A percentile compares a stretch with the other conserved stretches of the same genome.
Conservation (phyloP, 2,888 invertebrate genomes). For the Mimumesa dahlbomi region DNA sequence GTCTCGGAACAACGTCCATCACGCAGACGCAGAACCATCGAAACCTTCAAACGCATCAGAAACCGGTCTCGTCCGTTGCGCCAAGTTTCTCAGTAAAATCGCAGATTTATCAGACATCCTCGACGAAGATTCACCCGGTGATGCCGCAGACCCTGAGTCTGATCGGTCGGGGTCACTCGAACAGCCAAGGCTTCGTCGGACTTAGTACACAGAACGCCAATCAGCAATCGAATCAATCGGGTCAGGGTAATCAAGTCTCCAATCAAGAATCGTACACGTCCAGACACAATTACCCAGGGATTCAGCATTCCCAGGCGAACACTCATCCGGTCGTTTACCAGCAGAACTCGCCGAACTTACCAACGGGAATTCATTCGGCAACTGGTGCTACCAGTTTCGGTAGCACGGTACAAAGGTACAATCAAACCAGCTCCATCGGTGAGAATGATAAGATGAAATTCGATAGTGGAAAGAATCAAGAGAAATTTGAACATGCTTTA, state of each 20-base stretch:
- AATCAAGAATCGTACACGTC: slow-evolving; percentile 66
- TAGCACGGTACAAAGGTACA: slow-evolving; percentile 64
- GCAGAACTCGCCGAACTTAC: slow-evolving; percentile 66
- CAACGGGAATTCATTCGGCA: slow-evolving; percentile 42
- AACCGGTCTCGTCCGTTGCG: slow-evolving; percentile 93
- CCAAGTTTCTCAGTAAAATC: slow-evolving; percentile 86
- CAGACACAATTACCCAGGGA: slow-evolving; percentile 52
- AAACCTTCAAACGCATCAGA: slow-evolving; percentile 83
- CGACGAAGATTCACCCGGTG: slow-evolving; percentile 90
- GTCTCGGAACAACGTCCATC: slow-evolving; percentile 71
- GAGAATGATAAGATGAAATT: slow-evolving; percentile 63
- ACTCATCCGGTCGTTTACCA: slow-evolving; percentile 54
- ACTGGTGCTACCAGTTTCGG: slow-evolving; percentile 53
- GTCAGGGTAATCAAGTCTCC: slow-evolving; percentile 40
- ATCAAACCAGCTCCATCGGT: slow-evolving; percentile 51
- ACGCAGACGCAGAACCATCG: slow-evolving; percentile 71
- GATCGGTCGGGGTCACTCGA: slow-evolving; percentile 73
- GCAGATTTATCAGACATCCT: slow-evolving; percentile 90
- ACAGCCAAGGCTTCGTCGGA: slow-evolving; percentile 61
- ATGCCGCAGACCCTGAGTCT: slow-evolving; percentile 87
- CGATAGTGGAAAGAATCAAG: slow-evolving; percentile 63
- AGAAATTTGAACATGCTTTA: slow-evolving; percentile 68
- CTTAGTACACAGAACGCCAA: slow-evolving; percentile 42
- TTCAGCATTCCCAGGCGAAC: slow-evolving; percentile 49
- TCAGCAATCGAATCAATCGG: slow-evolving; percentile 53